Base-by-base conservation (phyloP, 2,888 invertebrate species). In the Eupithecia subfuscata region DNA sequence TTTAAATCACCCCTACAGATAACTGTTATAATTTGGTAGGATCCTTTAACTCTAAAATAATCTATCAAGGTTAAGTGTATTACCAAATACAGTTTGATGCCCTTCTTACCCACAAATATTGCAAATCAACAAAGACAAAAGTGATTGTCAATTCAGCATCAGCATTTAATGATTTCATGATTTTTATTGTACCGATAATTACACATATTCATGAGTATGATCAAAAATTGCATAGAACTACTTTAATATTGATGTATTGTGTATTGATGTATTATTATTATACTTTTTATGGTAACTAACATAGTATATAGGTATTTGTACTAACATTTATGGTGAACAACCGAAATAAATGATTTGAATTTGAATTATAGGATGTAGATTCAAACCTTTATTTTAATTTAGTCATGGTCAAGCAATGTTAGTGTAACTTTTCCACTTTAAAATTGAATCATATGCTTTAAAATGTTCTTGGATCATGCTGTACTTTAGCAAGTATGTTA, bases 101-200 rank as follows among this genome's bases (percentile, higher is more conserved):
- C 71, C 69, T 69, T 71, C 70, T 69, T 71, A 74, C 76, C 56
- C 71, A 76, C 52, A 74, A 71, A 69, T 64, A 71, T 69, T 74
- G 65, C 45, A 43, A 68, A 71, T 65, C 65, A 74, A 67, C 73
- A 72, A 63, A 70, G 67, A 37, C 68, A 64, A 69, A 75, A 69
- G 74, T 69, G 69, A 71, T 71, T 76, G 73, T 64, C 70, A 71
- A 71, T 63, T 73, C 73, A 70, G 76, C 71, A 69, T 22, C 43
- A 43, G 67, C 34, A 67, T 30, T 63, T 7, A 14, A 65, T n/a
- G 11, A n/a, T 43, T 68, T 43, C 9, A 43, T 43, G 14, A 68
- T 43, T 68, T 43, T 60, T 60, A 60, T 25, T 60, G 12, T 12
- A 60, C 25, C 6, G 14, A 7, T 43, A 22, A 16, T 22, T 0